Conservation (phyloP, 2,113 vertebrate genomes). For the Athene noctua region DNA sequence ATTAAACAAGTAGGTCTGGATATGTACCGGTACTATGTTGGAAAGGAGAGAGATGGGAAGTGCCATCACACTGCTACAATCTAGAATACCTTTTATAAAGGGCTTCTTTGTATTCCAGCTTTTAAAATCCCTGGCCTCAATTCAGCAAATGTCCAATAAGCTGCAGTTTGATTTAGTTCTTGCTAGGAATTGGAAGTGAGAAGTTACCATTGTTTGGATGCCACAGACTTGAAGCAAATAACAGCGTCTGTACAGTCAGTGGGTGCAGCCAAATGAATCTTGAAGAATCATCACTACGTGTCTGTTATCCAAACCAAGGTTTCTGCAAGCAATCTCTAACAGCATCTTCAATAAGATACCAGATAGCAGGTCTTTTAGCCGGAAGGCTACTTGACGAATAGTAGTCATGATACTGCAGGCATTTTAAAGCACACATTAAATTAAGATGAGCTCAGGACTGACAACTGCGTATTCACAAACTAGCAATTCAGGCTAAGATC, state of each 20-base stretch:
- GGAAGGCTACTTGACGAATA: constrained; percentile 60
- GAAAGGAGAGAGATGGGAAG: not conserved
- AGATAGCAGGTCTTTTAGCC: constrained; percentile 37
- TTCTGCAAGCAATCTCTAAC: constrained; percentile 12
- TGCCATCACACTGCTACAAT: not conserved
- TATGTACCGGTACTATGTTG: not conserved
- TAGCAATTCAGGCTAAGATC: constrained; percentile 22
- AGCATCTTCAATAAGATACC: constrained; percentile 32
- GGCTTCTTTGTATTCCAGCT: constrained; percentile 47
- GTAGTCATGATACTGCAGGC: constrained; percentile 38
- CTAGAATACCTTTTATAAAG: constrained; percentile 32
- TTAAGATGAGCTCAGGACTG: constrained; percentile 21
- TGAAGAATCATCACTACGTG: constrained; percentile 50
- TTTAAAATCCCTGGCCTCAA: constrained; percentile 45
- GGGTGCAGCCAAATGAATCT: constrained; percentile 50
- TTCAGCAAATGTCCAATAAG: constrained; percentile 46
- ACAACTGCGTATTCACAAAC: constrained; percentile 41
- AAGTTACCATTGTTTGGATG: constrained; percentile 48
- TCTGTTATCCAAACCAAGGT: not conserved
- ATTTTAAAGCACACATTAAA: constrained; percentile 44
- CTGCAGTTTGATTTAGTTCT: constrained; percentile 42
- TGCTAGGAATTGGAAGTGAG: constrained; percentile 14
- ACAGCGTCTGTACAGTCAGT: constrained; percentile 2
- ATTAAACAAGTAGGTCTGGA: not conserved
- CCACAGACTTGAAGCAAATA: constrained; percentile 34